Evolutionary conservation across 2,113 vertebrate species (phyloP), one percentile per base, ranked within the genome.

Genomic region (Enhydra lutris): DNA sequence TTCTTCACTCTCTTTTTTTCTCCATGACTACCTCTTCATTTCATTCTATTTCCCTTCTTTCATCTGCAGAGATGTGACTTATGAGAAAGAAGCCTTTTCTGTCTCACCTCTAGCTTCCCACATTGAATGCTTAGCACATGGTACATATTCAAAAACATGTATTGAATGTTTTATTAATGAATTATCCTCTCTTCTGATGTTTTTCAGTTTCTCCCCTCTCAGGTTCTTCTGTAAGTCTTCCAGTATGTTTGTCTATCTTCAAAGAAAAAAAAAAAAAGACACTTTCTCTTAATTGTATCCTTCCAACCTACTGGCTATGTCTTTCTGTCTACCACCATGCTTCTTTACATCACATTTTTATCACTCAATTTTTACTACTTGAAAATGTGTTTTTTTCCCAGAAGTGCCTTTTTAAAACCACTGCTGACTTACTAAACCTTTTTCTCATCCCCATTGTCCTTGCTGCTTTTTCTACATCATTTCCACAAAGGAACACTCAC

Each of bases 391-490:
- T 88, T 95, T 81, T 36, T 95, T 76, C 36, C 20, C 73, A 31
- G 93, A 97, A 84, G 23, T 78, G 63, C n/a, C 36, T 83, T 82
- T 89, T 95, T 55, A 69, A 96, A 80, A 91, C 88, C 31, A 63
- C n/a, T 36, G 84, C 21, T 55, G 91, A 95, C 34, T 63, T 93
- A 21, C 20, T 47, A 69, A 39, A 50, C 11, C 29, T 74, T 89
- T 63, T 88, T 81, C 61, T 95, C 52, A 89, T 5, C 6, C 21
- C 87, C 67, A 84, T 71, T 23, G 36, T 90, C 26, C 31, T 63
- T 82, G n/a, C 24, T 52, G 29, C 6, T 88, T 87, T 81, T 84
- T 52, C 42, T 55, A 73, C 15, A 52, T 42, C 14, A 80, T 42
- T 82, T 81, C 93, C 8, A 84, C 82, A 93, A n/a, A 71, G 29